Conservation (phyloP, 2,113 vertebrate species). For the Carlito syrichta region DNA sequence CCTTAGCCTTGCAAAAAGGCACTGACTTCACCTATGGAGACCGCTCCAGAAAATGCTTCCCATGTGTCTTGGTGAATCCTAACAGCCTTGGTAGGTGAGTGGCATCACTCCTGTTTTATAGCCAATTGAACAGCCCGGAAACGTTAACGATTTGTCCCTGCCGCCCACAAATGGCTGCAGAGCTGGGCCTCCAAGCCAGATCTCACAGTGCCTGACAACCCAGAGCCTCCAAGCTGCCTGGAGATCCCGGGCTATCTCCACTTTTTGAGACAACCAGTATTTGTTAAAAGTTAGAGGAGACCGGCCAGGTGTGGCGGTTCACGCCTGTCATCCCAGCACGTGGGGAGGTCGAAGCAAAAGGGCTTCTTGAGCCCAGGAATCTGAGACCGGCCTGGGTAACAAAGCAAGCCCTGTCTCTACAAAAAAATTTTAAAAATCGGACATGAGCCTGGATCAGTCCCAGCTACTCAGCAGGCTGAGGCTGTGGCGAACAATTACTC, state of each 20-base stretch:
- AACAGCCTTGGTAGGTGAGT: neutral
- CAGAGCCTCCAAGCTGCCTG: neutral
- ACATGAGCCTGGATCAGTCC: neutral
- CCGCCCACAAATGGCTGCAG: neutral
- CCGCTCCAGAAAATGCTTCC: neutral
- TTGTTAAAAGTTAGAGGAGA: neutral
- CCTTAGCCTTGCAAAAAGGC: neutral
- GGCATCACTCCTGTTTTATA: neutral
- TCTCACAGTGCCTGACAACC: neutral
- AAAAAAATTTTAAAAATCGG: neutral
- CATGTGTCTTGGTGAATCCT: neutral
- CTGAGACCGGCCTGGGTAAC: neutral
- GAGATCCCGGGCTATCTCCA: neutral
- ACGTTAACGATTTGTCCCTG: neutral
- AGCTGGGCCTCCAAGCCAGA: neutral
- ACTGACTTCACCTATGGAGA: neutral
- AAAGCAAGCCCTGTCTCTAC: neutral
- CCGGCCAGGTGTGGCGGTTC: neutral
- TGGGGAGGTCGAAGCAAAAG: neutral
- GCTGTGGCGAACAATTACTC: neutral
- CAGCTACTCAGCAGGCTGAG: neutral
- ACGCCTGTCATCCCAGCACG: neutral
- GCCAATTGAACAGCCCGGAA: neutral
- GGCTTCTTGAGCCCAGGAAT: neutral
- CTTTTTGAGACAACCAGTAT: neutral